These are phyloP conservation scores for Laticauda colubrina DNA, from an alignment of 2,113 vertebrate species.

Conservation along the genomic window DNA sequence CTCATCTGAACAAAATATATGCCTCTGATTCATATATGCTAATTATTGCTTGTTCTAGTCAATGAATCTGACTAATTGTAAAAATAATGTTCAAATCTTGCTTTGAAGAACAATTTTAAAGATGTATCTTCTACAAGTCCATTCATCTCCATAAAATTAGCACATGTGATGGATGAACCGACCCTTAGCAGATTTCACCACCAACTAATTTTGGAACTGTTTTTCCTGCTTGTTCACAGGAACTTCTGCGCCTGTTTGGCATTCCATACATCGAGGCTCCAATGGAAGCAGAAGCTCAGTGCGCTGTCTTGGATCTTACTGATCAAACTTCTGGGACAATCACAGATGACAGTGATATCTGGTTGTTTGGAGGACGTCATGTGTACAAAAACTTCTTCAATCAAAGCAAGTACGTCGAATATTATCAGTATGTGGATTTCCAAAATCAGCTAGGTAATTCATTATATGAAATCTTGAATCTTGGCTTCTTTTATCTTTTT, in stretches of 20 bases:
- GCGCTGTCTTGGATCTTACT: constrained; percentile 82
- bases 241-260: constrained; percentile 90
- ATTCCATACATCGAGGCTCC: constrained; percentile 91
- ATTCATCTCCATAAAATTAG: background rate
- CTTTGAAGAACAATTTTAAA: background rate
- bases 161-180: background rate
- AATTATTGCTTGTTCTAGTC: background rate
- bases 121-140: background rate
- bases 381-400: constrained; percentile 98
- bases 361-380: constrained; percentile 93
- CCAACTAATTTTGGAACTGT: background rate
- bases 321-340: constrained; percentile 95
- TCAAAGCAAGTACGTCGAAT: constrained; percentile 88
- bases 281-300: constrained; percentile 95
- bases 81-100: background rate
- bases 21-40: background rate
- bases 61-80: background rate
- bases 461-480: background rate
- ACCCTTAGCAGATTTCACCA: background rate
- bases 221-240: constrained; percentile 64
- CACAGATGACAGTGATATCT: constrained; percentile 96
- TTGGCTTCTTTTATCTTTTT: background rate
- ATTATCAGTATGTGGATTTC: constrained; percentile 88
- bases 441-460: constrained; percentile 87
- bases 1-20: background rate